Percentiles rank a stretch among this genome's conserved stretches.
These are phyloP conservation scores for Lagria hirta DNA, from an alignment of 2,888 invertebrate species.

Conservation along the genomic window DNA sequence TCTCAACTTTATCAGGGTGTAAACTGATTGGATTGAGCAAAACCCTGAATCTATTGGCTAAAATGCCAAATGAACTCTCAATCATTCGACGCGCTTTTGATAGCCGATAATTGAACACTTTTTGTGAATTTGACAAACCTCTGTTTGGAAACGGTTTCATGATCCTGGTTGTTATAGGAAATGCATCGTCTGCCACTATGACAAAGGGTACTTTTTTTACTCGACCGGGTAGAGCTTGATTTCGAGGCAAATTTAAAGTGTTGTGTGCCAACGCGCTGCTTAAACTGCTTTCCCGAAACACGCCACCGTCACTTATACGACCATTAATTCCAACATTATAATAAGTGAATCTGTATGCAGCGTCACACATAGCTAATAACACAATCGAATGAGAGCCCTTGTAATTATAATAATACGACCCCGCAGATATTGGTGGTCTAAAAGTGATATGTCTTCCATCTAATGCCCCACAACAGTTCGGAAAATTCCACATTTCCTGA, in stretches of 20 bases:
- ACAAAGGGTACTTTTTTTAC: constrained; percentile 13
- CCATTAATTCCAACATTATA: constrained; percentile 22
- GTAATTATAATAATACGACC: constrained; percentile 29
- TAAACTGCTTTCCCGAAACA: constrained; percentile 16
- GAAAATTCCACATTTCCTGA: too few relatives aligned
- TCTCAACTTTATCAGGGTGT: constrained; percentile 16
- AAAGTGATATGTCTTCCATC: constrained; percentile 30
- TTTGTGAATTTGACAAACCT: constrained; percentile 9
- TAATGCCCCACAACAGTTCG: constrained; percentile 17
- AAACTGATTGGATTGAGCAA: constrained; percentile 15
- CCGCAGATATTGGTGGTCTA: constrained; percentile 22
- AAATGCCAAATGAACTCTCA: constrained; percentile 13
- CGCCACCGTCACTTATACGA: constrained; percentile 22
- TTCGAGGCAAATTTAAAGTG: constrained; percentile 16
- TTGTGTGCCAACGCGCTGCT: constrained; percentile 11
- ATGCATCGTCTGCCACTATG: constrained; percentile 20
- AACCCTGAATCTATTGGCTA: constrained; percentile 13
- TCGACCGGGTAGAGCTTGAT: constrained; percentile 5
- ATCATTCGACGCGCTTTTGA: constrained; percentile 6
- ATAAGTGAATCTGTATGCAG: constrained; percentile 21
- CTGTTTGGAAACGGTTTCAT: constrained; percentile 18
- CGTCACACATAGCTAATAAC: constrained; percentile 15
- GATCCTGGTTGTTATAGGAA: constrained; percentile 11
- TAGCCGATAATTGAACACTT: constrained; percentile 20
- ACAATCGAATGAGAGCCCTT: constrained; percentile 22